These are phyloP conservation scores for Telmatherina bonti DNA, from an alignment of 2,797 vertebrate species.

Conservation along the genomic window DNA sequence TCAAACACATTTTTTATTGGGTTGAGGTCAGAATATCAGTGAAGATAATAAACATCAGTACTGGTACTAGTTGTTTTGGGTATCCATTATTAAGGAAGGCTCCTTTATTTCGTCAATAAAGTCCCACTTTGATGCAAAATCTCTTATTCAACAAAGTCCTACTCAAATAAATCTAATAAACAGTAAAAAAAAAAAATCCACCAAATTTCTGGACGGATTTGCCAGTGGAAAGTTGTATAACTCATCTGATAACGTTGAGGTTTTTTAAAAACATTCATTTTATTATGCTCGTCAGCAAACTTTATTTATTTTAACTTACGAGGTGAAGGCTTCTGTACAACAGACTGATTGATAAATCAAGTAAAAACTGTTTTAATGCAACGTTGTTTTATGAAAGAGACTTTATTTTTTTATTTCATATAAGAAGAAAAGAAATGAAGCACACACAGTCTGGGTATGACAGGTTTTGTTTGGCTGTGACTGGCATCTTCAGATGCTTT, in stretches of 20 bases:
- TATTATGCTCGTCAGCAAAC: not conserved
- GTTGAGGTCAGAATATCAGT: no score
- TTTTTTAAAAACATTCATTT: not conserved
- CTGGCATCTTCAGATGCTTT: conserved; percentile 63
- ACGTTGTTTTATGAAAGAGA: conserved; percentile 27
- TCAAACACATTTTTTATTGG: no score
- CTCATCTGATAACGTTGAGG: not conserved
- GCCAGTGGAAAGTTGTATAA: not conserved
- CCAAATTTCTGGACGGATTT: not conserved
- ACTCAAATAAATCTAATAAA: not conserved
- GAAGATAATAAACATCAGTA: no score
- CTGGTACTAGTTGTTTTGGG: no score
- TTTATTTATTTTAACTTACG: conserved; percentile 1
- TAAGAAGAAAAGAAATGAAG: conserved; percentile 42
- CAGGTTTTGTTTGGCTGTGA: conserved; percentile 55
- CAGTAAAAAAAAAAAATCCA: not conserved
- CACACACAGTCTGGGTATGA: conserved; percentile 37
- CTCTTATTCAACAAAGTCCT: no score
- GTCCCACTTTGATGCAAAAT: no score
- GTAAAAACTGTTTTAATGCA: conserved; percentile 45
- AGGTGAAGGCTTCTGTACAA: not conserved
- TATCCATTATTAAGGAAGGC: no score
- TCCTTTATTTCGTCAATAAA: no score
- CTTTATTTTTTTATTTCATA: conserved; percentile 31
- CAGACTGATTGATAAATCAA: conserved; percentile 40